Evolutionary conservation across 2,113 vertebrate species (phyloP).

Genomic region (Hiodon tergisus): DNA sequence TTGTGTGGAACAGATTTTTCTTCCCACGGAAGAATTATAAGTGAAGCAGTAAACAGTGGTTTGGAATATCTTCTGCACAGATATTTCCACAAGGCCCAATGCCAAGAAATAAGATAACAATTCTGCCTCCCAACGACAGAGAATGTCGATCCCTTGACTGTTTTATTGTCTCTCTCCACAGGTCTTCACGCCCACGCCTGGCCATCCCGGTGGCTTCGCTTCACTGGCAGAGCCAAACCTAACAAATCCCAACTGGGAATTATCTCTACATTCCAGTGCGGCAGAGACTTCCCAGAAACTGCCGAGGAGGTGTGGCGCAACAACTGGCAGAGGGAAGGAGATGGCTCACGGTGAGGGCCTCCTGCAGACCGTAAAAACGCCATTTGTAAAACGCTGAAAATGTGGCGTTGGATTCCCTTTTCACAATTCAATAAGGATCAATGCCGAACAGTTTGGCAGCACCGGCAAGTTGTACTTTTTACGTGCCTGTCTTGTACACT

Average conservation of each 20-base stretch:
- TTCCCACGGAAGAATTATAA: background rate
- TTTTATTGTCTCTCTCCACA: constrained; percentile 4
- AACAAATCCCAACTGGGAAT: constrained; percentile 54
- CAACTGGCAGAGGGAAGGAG: constrained; percentile 45
- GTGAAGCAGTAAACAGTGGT: background rate
- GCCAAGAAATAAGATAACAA: background rate
- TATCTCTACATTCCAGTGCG: constrained; percentile 55
- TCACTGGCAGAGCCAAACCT: constrained; percentile 40
- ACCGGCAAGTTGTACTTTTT: no score
- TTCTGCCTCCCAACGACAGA: background rate
- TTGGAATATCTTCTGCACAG: background rate
- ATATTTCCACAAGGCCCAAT: constrained; percentile 1
- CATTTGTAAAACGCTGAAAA: no score
- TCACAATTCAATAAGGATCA: no score
- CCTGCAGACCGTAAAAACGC: background rate
- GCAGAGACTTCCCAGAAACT: constrained; percentile 49
- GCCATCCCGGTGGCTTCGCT: constrained; percentile 35
- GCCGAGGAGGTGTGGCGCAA: constrained; percentile 49
- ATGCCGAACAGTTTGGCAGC: no score
- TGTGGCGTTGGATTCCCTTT: no score
- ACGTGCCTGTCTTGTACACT: no score
- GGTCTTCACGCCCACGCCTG: constrained; percentile 28
- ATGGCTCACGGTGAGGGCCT: constrained; percentile 28
- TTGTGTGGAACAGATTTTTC: no score
- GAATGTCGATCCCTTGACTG: background rate